These are phyloP conservation scores for Chelonus formosanus DNA, from an alignment of 2,888 invertebrate species.

Conservation along the genomic window DNA sequence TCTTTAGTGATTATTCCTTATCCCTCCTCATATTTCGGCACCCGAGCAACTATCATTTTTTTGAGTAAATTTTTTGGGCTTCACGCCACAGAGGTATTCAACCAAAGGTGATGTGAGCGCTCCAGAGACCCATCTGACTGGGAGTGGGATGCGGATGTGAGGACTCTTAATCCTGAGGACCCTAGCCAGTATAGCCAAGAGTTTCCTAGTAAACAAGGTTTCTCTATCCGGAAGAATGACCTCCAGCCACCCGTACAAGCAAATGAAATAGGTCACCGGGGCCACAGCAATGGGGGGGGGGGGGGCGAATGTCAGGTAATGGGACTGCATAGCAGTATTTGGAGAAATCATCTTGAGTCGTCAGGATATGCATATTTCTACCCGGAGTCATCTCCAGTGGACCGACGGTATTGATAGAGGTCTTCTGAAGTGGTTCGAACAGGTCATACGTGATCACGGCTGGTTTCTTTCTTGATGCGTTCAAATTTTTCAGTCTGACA, in stretches of 20 bases:
- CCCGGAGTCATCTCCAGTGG: slow-evolving; percentile 23
- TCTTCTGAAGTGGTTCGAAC: slow-evolving; percentile 31
- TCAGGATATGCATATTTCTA: slow-evolving; percentile 29
- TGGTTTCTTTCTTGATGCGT: slow-evolving; percentile 10
- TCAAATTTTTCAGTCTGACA: slow-evolving; percentile 37
- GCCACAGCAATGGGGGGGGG: slow-evolving; percentile 19
- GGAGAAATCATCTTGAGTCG: slow-evolving; percentile 28
- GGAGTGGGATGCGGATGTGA: slow-evolving; percentile 10
- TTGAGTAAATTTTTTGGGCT: too few species aligned
- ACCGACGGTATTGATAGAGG: slow-evolving; percentile 37
- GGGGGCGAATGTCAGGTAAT: slow-evolving; percentile 14
- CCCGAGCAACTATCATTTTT: too few species aligned
- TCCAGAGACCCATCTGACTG: slow-evolving; percentile 23
- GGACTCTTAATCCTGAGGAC: not conserved
- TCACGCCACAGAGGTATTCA: too few species aligned
- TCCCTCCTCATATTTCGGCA: too few species aligned
- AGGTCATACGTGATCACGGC: too few species aligned
- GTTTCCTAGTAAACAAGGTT: slow-evolving; percentile 19
- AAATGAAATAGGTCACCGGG: slow-evolving; percentile 13
- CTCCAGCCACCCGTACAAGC: slow-evolving; percentile 26
- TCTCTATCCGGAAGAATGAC: slow-evolving; percentile 18
- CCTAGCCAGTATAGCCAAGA: slow-evolving; percentile 12
- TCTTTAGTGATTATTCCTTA: too few species aligned
- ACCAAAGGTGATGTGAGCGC: too few species aligned
- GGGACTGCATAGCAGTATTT: slow-evolving; percentile 31